These are phyloP conservation scores for Agriotes lineatus DNA, from an alignment of 2,888 invertebrate genomes.

Conservation along the genomic window DNA sequence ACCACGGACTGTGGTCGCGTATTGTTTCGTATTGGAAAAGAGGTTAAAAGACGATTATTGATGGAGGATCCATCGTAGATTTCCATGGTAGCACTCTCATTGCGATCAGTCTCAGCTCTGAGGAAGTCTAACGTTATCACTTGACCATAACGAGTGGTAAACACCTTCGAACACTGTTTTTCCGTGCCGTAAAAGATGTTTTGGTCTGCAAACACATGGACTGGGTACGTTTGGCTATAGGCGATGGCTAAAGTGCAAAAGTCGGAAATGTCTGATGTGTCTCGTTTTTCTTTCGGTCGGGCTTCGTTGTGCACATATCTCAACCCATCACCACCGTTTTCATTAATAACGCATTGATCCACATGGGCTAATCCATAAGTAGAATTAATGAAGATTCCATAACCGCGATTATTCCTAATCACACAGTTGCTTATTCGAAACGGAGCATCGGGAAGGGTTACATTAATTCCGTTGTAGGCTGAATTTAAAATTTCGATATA, in stretches of 20 bases:
- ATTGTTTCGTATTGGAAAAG: slow-evolving; percentile 82
- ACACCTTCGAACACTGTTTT: slow-evolving; percentile 84
- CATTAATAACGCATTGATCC: slow-evolving; percentile 81
- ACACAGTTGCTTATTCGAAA: slow-evolving; percentile 85
- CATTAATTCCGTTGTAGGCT: slow-evolving; percentile 93
- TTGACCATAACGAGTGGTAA: slow-evolving; percentile 82
- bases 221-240: slow-evolving; percentile 88
- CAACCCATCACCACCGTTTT: slow-evolving; percentile 92
- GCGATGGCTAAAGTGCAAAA: slow-evolving; percentile 88
- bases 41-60: slow-evolving; percentile 78
- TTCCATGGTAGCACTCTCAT: slow-evolving; percentile 80
- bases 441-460: slow-evolving; percentile 86
- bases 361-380: slow-evolving; percentile 85
- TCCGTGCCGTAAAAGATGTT: slow-evolving; percentile 78
- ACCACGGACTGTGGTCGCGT: slow-evolving; percentile 92
- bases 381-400: slow-evolving; percentile 91
- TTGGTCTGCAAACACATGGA: slow-evolving; percentile 86
- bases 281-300: slow-evolving; percentile 79
- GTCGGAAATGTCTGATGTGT: slow-evolving; percentile 83
- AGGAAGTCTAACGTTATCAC: slow-evolving; percentile 89
- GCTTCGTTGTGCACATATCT: slow-evolving; percentile 88
- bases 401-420: slow-evolving; percentile 87
- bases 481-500: slow-evolving; percentile 87
- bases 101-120: slow-evolving; percentile 81
- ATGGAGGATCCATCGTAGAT: slow-evolving; percentile 83